phyloP scores from a whole-genome alignment of 37 sponge, comb jelly and placozoan species.

The Beroe forskalii region DNA sequence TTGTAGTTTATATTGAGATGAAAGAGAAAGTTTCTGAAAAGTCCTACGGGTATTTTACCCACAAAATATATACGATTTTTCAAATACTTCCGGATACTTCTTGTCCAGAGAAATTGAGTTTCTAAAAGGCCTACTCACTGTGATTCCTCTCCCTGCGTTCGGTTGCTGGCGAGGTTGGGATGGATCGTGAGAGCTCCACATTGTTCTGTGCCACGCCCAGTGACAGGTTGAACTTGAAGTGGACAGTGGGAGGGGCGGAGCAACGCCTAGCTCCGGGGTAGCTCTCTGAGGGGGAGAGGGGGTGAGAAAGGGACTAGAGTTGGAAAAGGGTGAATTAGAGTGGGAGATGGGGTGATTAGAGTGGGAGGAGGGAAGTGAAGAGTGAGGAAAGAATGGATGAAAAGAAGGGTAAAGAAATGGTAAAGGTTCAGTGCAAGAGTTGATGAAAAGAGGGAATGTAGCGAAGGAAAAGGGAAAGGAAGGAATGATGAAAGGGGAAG shows the following conservation, averaged over 20 bases:
- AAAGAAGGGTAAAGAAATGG: neutral
- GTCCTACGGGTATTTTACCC: too few species aligned
- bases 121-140: too few species aligned
- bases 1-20: too few species aligned
- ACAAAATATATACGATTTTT: too few species aligned
- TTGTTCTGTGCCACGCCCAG: conserved; percentile 18
- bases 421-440: neutral
- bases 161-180: conserved; percentile 9
- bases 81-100: too few species aligned
- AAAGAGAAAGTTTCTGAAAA: too few species aligned
- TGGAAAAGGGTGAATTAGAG: neutral
- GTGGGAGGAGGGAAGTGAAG: neutral
- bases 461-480: neutral
- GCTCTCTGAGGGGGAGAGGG: neutral
- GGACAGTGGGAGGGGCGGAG: conserved; percentile 57
- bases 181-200: neutral
- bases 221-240: conserved; percentile 62
- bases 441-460: neutral
- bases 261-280: conserved; percentile 7
- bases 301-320: neutral
- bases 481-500: neutral
- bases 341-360: neutral
- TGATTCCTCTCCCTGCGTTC: conserved; percentile 30
- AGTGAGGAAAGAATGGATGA: neutral
- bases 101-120: too few species aligned